These are phyloP conservation scores for Pseudois nayaur DNA, from an alignment of 2,113 vertebrate species.

Conservation along the genomic window DNA sequence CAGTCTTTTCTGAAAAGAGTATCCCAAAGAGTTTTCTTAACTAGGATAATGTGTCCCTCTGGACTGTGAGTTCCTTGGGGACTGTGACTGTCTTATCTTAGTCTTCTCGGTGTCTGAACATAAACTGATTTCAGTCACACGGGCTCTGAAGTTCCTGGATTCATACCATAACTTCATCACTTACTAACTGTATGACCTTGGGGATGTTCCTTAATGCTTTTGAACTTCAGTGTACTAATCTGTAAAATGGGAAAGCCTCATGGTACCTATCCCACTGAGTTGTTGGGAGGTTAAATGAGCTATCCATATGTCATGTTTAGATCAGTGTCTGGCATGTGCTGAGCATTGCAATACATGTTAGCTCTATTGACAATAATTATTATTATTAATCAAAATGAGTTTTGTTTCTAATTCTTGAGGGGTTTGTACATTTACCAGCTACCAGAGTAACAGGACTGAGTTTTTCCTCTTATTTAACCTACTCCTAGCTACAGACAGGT, in stretches of 20 bases:
- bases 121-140: background rate
- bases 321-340: background rate
- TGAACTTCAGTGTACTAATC: background rate
- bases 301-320: background rate
- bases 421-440: background rate
- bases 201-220: background rate
- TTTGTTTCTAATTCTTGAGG: slow-evolving; percentile 7
- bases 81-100: background rate
- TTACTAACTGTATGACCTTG: background rate
- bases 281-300: background rate
- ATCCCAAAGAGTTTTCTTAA: background rate
- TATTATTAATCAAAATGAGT: background rate
- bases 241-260: slow-evolving; percentile 26
- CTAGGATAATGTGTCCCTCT: slow-evolving; percentile 10
- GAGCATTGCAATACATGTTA: background rate
- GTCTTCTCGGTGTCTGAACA: slow-evolving; percentile 1
- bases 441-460: background rate
- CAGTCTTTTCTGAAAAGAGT: background rate
- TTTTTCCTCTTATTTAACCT: background rate
- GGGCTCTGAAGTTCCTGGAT: background rate
- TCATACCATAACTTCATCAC: background rate
- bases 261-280: background rate
- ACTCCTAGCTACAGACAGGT: background rate
- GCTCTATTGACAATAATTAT: background rate
- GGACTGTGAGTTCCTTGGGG: background rate